Conservation (phyloP, 2,797 vertebrate genomes). For the Dendrocincla tyrannina region DNA sequence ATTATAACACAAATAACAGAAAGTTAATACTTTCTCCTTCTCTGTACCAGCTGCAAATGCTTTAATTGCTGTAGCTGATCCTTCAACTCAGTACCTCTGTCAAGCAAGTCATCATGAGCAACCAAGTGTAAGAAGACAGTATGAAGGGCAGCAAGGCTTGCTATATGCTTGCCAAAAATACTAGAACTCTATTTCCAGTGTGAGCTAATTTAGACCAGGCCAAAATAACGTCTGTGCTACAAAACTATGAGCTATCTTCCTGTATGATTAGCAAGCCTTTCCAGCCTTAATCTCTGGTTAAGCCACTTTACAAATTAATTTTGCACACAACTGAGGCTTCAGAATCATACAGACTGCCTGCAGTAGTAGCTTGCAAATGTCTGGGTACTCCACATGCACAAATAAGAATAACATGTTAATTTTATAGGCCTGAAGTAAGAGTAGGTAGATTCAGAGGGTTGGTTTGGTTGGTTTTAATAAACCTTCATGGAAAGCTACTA, state of each 20-base stretch:
- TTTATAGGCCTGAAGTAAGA: neutral
- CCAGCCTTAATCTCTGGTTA: neutral
- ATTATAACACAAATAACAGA: neutral
- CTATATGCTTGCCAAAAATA: neutral
- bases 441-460: neutral
- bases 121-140: neutral
- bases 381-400: neutral
- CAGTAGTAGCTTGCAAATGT: neutral
- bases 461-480: neutral
- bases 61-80: neutral
- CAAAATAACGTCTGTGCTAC: neutral
- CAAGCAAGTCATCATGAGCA: neutral
- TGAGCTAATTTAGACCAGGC: neutral
- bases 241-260: neutral
- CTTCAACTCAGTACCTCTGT: neutral
- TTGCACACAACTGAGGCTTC: neutral
- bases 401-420: neutral
- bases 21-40: neutral
- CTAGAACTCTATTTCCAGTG: neutral
- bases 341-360: neutral
- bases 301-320: neutral
- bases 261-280: neutral
- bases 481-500: neutral
- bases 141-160: neutral
- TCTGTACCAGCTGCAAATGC: neutral